Evolutionary conservation across 2,113 vertebrate species (phyloP).

Genomic region (Leptosomus discolor): DNA sequence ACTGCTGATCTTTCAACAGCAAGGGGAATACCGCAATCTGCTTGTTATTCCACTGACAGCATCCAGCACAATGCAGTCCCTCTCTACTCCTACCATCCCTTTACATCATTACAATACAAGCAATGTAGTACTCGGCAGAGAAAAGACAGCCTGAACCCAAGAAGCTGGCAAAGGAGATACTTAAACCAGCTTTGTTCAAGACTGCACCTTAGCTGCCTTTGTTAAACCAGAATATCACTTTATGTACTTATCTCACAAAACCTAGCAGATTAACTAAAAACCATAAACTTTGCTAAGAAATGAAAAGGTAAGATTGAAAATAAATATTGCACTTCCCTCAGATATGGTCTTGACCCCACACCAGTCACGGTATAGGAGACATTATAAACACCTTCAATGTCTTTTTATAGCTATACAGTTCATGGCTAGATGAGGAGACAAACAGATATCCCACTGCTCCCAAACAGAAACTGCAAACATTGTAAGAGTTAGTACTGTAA

Average conservation of each 20-base stretch:
- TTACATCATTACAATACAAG: not conserved
- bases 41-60: not conserved
- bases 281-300: not conserved
- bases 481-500: not conserved
- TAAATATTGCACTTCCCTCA: not conserved
- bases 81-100: not conserved
- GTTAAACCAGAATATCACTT: fast-evolving
- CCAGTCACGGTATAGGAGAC: not conserved
- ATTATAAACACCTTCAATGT: not conserved
- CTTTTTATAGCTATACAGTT: not conserved
- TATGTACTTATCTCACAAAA: not conserved
- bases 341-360: not conserved
- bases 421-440: not conserved
- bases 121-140: not conserved
- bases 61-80: not conserved
- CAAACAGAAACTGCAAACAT: not conserved
- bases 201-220: not conserved
- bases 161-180: not conserved
- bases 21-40: not conserved
- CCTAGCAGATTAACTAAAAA: not conserved
- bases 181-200: not conserved
- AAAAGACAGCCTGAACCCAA: not conserved
- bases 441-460: not conserved
- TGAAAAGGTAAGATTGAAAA: not conserved
- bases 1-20: not conserved